Evolutionary conservation across 2,113 vertebrate species (phyloP).

Genomic region (Hymenochirus boettgeri): DNA sequence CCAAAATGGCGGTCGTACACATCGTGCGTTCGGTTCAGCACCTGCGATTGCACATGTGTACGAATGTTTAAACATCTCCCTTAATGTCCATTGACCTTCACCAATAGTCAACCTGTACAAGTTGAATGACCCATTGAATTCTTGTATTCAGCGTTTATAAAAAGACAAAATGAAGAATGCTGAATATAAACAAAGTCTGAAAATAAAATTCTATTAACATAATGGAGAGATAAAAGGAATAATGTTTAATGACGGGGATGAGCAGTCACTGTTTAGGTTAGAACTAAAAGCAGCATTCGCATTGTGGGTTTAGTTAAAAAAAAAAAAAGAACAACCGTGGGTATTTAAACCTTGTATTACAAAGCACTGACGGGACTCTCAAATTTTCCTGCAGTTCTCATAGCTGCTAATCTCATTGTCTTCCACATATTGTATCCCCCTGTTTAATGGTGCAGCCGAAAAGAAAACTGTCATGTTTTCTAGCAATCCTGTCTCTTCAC

Average conservation of each 20-base stretch:
- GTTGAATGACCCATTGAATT: too few species aligned
- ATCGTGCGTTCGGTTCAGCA: too few species aligned
- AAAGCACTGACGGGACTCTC: conserved; percentile 43
- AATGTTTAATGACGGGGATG: not conserved
- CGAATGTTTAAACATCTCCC: too few species aligned
- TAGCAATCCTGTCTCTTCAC: conserved; percentile 37
- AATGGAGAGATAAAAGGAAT: not conserved
- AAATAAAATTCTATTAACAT: too few species aligned
- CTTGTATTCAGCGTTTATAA: too few species aligned
- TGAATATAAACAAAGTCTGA: not conserved
- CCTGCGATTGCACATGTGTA: too few species aligned
- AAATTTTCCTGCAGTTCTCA: conserved; percentile 17
- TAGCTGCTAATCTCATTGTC: conserved; percentile 23
- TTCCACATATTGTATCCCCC: conserved; percentile 35
- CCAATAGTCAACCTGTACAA: too few species aligned
- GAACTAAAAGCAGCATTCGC: not conserved
- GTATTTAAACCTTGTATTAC: too few species aligned
- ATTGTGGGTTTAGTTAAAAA: not conserved
- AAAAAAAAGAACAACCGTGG: conserved; percentile 47
- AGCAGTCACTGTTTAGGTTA: too few species aligned
- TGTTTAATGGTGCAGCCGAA: conserved; percentile 33
- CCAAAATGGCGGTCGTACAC: too few species aligned
- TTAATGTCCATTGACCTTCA: too few species aligned
- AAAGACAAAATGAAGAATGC: too few species aligned
- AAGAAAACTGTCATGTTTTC: conserved; percentile 35